These are phyloP conservation scores for Chascanopsetta lugubris DNA, from an alignment of 2,113 vertebrate species.

Conservation along the genomic window DNA sequence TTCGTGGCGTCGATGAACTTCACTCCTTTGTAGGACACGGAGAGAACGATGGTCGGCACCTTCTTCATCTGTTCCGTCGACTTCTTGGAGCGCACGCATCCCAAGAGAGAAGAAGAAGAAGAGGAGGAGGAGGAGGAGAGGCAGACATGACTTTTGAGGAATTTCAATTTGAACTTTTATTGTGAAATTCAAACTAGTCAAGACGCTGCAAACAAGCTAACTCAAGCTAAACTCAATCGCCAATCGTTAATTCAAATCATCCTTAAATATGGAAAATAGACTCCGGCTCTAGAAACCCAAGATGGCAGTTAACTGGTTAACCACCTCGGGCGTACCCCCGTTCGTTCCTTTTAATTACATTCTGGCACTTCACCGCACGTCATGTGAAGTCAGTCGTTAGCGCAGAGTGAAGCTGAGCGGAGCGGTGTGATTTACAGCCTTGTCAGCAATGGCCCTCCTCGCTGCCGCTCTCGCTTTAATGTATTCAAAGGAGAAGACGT, in stretches of 20 bases:
- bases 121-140: conserved; percentile 6
- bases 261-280: conserved; percentile 29
- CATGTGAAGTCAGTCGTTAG: conserved; percentile 36
- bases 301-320: conserved; percentile 18
- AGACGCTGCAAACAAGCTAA: background rate
- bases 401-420: conserved; percentile 26
- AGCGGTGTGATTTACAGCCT: conserved; percentile 44
- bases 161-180: too few species aligned
- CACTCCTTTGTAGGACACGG: conserved; percentile 98
- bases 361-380: conserved; percentile 3
- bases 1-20: conserved; percentile 99
- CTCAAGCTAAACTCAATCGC: background rate
- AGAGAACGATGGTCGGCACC: conserved; percentile 96
- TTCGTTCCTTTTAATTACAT: conserved; percentile 39
- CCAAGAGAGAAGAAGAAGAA: conserved; percentile 2
- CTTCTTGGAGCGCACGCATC: conserved; percentile 85
- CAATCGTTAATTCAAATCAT: conserved; percentile 15
- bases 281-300: conserved; percentile 2
- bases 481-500: conserved; percentile 27
- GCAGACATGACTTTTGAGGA: conserved; percentile 29
- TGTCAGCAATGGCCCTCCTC: conserved; percentile 6
- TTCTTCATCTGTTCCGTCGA: conserved; percentile 99
- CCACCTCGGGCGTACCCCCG: conserved; percentile 4
- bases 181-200: background rate
- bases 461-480: conserved; percentile 43